Conservation (phyloP, 2,113 vertebrate genomes). For the Entelurus aequoreus region DNA sequence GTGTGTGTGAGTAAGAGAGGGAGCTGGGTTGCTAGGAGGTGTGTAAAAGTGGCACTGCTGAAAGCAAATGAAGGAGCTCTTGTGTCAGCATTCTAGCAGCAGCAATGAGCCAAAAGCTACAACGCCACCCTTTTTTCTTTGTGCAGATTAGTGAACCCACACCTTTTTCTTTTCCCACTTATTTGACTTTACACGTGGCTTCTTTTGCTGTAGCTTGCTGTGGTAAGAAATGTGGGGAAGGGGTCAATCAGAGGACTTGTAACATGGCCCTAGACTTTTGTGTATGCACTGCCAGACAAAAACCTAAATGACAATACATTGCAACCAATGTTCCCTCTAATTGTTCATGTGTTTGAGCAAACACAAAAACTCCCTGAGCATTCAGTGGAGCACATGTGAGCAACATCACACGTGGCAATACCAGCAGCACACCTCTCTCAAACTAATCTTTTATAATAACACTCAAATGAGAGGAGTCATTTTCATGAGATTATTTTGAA, state of each 20-base stretch:
- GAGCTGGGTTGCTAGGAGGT: slow-evolving; percentile 56
- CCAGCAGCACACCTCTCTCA: no score
- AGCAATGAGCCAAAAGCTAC: slow-evolving; percentile 49
- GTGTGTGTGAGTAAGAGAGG: not conserved
- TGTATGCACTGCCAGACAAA: no score
- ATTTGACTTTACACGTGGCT: slow-evolving; percentile 1
- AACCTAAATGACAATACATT: no score
- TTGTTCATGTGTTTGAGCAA: no score
- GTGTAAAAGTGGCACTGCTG: slow-evolving; percentile 57
- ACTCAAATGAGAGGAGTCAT: no score
- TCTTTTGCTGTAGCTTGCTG: not conserved
- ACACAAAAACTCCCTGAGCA: no score
- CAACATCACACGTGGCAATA: no score
- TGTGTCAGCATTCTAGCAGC: slow-evolving; percentile 62
- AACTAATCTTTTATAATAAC: no score
- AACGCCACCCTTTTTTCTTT: slow-evolving; percentile 23
- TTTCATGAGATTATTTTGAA: no score
- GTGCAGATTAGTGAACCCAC: slow-evolving; percentile 19
- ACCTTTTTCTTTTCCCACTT: not conserved
- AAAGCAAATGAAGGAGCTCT: slow-evolving; percentile 70
- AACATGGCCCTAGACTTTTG: no score
- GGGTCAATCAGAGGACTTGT: not conserved
- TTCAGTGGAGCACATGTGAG: no score
- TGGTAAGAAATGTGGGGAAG: not conserved
- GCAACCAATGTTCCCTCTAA: no score